Conservation (phyloP, 2,888 invertebrate genomes). For the Diabrotica balteata region DNA sequence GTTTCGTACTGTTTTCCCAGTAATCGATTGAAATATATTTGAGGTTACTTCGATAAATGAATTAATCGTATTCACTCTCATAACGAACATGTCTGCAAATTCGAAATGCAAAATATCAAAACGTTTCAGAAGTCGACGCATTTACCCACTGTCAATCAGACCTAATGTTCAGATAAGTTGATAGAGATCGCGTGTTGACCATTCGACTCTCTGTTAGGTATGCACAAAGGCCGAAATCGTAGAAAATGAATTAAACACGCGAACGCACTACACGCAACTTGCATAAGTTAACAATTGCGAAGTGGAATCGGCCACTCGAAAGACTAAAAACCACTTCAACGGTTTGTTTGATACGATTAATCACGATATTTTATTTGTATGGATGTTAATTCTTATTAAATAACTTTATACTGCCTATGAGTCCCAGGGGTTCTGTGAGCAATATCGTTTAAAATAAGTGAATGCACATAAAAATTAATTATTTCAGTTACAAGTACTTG, state of each 20-base stretch:
- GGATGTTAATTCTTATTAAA: slow-evolving; percentile 13
- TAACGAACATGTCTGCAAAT: slow-evolving; percentile 43
- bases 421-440: not conserved
- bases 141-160: slow-evolving; percentile 59
- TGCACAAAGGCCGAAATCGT: slow-evolving; percentile 54
- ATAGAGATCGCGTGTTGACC: slow-evolving; percentile 57
- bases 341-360: slow-evolving; percentile 48
- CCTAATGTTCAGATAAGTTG: slow-evolving; percentile 53
- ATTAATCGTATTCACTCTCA: slow-evolving; percentile 22
- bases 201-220: slow-evolving; percentile 48
- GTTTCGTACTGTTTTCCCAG: too few relatives aligned
- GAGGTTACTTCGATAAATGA: too few relatives aligned
- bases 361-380: slow-evolving; percentile 38
- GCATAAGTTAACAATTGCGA: slow-evolving; percentile 55
- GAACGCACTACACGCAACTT: slow-evolving; percentile 58
- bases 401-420: not conserved
- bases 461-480: too few relatives aligned
- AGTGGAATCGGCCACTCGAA: slow-evolving; percentile 49
- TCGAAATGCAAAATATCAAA: slow-evolving; percentile 56
- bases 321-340: slow-evolving; percentile 45
- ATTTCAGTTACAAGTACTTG: too few relatives aligned
- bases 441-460: not conserved
- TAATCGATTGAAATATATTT: too few relatives aligned
- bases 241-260: slow-evolving; percentile 51
- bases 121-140: slow-evolving; percentile 53